Base-by-base conservation (phyloP, 2,888 invertebrate species). In the Spialia ferax region DNA sequence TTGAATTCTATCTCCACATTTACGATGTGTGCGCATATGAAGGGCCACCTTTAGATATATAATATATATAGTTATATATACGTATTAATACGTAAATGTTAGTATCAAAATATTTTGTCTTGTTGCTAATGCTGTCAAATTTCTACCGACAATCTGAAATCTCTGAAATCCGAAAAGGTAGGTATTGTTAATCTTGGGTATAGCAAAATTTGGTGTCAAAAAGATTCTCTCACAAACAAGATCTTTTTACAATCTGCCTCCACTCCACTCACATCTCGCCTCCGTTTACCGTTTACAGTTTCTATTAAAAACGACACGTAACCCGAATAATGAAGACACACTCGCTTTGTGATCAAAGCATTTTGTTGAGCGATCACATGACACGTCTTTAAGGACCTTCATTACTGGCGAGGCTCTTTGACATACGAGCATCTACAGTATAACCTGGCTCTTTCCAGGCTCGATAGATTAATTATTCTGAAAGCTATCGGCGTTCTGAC, bases 351-450 rank as follows among this genome's bases (percentile, higher is more conserved):
- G 60, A 61, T 61, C 67, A 67, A 67, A 67, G 67, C 45, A 55
- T 66, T 66, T 55, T 67, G 65, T 59, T 22, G 13, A 13, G 48
- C 55, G 68, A 77, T 76, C 75, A 72, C 63, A 70, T 75, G 70
- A 70, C 75, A 72, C 77, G 76, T 78, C 78, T 80, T 79, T 79
- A 79, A 83, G 85, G 85, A 85, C 79, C 85, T 82, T 88, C 85
- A 88, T 88, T 89, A 88, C 79, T 56, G 42, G 42, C 42, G 42
- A 42, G 26, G 42, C 32, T 35, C 67, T 68, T 68, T 68, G 68
- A 62, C 68, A 68, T 35, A 68, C 62, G 68, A 68, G 62, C 29
- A 50, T 55, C 48, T 42, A 42, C 42, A 38, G 60, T 61, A 61
- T 62, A 68, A 68, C 67, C 55, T 57, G 66, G 50, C 50, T 60